Evolutionary conservation across 2,888 invertebrate species (phyloP).

Genomic region (Periphyllus acericola): DNA sequence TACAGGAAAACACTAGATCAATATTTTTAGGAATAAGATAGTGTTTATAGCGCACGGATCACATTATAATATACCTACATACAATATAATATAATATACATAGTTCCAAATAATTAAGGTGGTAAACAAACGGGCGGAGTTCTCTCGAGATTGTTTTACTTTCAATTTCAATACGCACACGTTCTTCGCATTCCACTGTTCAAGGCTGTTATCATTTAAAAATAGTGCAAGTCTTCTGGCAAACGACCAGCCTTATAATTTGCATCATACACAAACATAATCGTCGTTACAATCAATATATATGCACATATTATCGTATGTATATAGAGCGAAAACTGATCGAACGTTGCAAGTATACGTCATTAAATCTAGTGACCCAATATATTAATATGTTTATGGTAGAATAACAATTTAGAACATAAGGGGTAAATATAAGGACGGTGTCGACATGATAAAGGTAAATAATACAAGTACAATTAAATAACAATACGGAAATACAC

Average conservation of each 20-base stretch:
- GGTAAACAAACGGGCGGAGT: constrained; percentile 41
- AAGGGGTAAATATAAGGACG: background rate
- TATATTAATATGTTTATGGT: background rate
- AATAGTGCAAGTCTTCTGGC: constrained; percentile 19
- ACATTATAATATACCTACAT: background rate
- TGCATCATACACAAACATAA: constrained; percentile 10
- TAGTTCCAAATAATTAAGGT: background rate
- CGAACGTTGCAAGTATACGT: background rate
- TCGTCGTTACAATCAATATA: background rate
- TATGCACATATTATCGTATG: background rate
- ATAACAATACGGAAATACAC: background rate
- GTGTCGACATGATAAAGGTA: background rate
- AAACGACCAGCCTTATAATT: constrained; percentile 24
- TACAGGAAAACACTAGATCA: constrained; percentile 16
- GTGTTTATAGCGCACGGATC: background rate
- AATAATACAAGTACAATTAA: background rate
- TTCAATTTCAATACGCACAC: constrained; percentile 27
- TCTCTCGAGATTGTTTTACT: constrained; percentile 47
- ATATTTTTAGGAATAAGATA: background rate
- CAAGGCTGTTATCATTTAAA: constrained; percentile 54
- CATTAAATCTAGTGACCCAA: background rate
- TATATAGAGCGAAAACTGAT: background rate
- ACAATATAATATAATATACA: too few species aligned
- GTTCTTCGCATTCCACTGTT: constrained; percentile 51
- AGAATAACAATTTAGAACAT: background rate